These are phyloP conservation scores for Tetraneura akinire DNA, from an alignment of 1,140 invertebrate genomes.

Conservation along the genomic window DNA sequence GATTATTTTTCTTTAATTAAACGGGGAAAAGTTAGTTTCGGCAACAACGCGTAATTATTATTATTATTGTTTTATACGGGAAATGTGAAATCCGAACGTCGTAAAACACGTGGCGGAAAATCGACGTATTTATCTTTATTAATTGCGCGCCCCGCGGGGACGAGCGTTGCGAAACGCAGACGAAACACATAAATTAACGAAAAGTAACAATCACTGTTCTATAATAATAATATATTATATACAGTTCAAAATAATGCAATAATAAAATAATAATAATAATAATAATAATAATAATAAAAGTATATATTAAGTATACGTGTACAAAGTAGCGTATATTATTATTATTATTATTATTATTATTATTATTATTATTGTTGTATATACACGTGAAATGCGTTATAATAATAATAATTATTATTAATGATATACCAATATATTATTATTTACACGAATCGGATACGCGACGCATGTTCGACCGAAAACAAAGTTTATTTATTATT, in stretches of 20 bases:
- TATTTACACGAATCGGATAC: too few species aligned
- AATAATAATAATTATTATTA: not conserved
- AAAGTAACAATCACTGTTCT: not conserved
- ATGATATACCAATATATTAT: too few species aligned
- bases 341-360: too few species aligned
- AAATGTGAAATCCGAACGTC: not conserved
- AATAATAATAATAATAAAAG: not conserved
- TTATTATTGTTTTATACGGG: not conserved
- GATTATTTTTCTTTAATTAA: not conserved
- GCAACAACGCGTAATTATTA: not conserved
- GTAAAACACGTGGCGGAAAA: not conserved
- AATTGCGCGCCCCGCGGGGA: not conserved
- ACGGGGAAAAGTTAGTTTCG: not conserved
- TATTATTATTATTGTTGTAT: too few species aligned
- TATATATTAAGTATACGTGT: too few species aligned
- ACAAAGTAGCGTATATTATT: too few species aligned
- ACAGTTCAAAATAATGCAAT: not conserved
- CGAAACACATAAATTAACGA: not conserved
- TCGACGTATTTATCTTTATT: not conserved
- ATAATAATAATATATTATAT: too few species aligned
- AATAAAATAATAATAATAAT: conserved; percentile 4
- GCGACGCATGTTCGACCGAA: too few species aligned
- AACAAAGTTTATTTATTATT: too few species aligned
- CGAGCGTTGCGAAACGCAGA: not conserved
- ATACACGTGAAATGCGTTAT: not conserved